Percentiles rank a stretch among this genome's conserved stretches.
phyloP scores from a whole-genome alignment of 2,888 invertebrate genomes.

The Eupithecia centaureata region DNA sequence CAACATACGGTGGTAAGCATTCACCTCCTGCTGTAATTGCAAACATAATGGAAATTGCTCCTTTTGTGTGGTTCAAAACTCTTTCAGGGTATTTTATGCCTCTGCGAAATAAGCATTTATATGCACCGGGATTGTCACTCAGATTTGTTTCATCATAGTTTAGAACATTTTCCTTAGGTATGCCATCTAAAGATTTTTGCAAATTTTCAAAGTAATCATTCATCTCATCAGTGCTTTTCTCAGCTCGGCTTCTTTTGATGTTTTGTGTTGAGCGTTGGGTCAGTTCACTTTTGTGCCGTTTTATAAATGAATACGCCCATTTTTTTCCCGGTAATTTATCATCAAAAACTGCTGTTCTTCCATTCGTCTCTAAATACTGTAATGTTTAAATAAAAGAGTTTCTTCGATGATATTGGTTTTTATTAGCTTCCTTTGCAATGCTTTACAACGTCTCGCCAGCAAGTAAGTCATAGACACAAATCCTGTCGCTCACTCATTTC shows the following conservation, averaged over 20 bases:
- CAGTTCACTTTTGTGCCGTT: too few relatives aligned
- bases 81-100: slow-evolving; percentile 34
- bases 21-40: slow-evolving; percentile 32
- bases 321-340: too few relatives aligned
- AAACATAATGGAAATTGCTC: slow-evolving; percentile 39
- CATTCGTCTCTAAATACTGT: too few relatives aligned
- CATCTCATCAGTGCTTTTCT: slow-evolving; percentile 29
- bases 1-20: slow-evolving; percentile 37
- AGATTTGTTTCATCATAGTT: slow-evolving; percentile 35
- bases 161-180: slow-evolving; percentile 25
- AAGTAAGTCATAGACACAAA: too few relatives aligned
- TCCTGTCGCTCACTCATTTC: too few relatives aligned
- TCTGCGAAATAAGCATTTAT: slow-evolving; percentile 33
- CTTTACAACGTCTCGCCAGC: too few relatives aligned
- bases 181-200: slow-evolving; percentile 19
- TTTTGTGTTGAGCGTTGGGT: too few relatives aligned
- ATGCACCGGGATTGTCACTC: slow-evolving; percentile 35
- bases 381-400: too few relatives aligned
- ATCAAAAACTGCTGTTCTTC: too few relatives aligned
- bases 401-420: too few relatives aligned
- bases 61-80: slow-evolving; percentile 38
- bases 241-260: slow-evolving; percentile 30
- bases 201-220: slow-evolving; percentile 19
- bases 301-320: too few relatives aligned
- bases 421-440: too few relatives aligned